Conservation (phyloP, 2,888 invertebrate species). For the Asteroscopus sphinx region DNA sequence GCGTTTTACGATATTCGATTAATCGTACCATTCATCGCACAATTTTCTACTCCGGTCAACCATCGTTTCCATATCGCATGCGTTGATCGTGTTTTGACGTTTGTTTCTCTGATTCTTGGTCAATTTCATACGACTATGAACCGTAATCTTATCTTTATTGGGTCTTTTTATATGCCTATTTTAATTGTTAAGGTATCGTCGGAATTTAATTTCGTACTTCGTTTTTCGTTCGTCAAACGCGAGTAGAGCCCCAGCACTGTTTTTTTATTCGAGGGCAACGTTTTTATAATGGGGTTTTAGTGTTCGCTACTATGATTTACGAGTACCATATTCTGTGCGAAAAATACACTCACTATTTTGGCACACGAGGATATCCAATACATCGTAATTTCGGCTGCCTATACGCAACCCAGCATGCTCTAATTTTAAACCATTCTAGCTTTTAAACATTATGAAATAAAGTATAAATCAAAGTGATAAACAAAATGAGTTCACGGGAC, state of each 20-base stretch:
- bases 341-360: conserved; percentile 23
- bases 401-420: conserved; percentile 59
- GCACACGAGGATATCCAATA: conserved; percentile 76
- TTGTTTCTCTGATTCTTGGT: too few relatives aligned
- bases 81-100: too few relatives aligned
- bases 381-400: conserved; percentile 59
- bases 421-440: conserved; percentile 48
- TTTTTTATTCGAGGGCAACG: conserved; percentile 44
- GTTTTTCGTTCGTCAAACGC: too few relatives aligned
- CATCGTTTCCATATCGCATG: too few relatives aligned
- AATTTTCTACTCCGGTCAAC: too few relatives aligned
- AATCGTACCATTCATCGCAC: too few relatives aligned
- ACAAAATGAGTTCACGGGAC: conserved; percentile 81
- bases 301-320: conserved; percentile 54
- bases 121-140: too few relatives aligned
- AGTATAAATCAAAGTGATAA: conserved; percentile 49
- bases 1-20: too few relatives aligned
- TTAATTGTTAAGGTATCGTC: too few relatives aligned
- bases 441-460: conserved; percentile 56
- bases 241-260: conserved; percentile 37
- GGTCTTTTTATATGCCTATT: too few relatives aligned
- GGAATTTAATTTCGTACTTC: too few relatives aligned
- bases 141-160: too few relatives aligned
- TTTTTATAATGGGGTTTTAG: conserved; percentile 50
- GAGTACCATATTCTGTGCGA: conserved; percentile 28